Base-by-base conservation (phyloP, 1,140 invertebrate species). In the Eurytemora carolleeae region DNA sequence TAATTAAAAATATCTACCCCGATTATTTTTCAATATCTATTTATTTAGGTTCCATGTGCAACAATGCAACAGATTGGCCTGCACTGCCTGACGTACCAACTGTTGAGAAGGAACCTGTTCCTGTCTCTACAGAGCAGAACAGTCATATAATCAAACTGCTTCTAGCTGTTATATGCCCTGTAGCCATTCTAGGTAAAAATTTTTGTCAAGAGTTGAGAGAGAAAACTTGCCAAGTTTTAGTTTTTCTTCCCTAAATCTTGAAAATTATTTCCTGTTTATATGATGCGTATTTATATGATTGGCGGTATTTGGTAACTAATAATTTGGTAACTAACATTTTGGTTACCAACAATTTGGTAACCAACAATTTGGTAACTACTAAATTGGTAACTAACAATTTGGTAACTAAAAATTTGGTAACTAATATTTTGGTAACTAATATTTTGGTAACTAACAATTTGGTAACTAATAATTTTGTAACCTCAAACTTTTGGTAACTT, bases 41-140 rank as follows among this genome's bases (percentile, higher is more conserved):
- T 7, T 7, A 44, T 44, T 44, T 44, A 44, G 60, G 24, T 15
- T 2, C 58, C 22, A 17, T 62, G 7, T 62, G 60, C 54, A 62
- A 62, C 18, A 56, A 62, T 18, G 22, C 17, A 12, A 56, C 60
- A 2, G 54, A 23, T 18, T 62, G 18, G 19, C 60, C 60, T 3
- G 24, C 2, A 15, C 54, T 62, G 3, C 53, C 53, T 22, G 53
- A 53, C 1, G 60, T 62, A 2, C 60, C 60, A 16, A 56, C 24
- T 16, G 19, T 61, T 2, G 26, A 31, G 18, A 20, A 59, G 54
- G 21, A 55, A 22, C 18, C 56, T 57, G 18, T 24, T 23, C 56
- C 56, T 24, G 12, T 23, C 20, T 20, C 15, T 23, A 15, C 54
- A 57, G 55, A 19, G n/a, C 24, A 23, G 21, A 22, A 19, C 3